Evolutionary conservation across 2,797 vertebrate genomes (phyloP).

Genomic region (Rhinatrema bivittatum): DNA sequence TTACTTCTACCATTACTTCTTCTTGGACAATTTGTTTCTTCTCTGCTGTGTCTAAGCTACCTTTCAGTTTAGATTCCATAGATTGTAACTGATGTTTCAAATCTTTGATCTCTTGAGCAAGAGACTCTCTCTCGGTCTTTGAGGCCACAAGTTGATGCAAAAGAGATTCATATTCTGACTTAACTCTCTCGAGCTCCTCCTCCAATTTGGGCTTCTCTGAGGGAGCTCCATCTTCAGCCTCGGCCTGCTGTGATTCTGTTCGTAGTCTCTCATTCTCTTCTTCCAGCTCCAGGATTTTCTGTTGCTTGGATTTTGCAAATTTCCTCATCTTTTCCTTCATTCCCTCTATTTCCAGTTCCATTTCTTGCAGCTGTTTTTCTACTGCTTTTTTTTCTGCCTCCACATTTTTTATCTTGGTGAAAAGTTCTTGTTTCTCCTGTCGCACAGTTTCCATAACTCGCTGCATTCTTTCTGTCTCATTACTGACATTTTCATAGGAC

Average conservation of each 20-base stretch:
- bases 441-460: constrained; percentile 74
- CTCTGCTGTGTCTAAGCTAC: constrained; percentile 13
- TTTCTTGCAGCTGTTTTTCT: constrained; percentile 67
- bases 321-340: constrained; percentile 97
- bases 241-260: constrained; percentile 32
- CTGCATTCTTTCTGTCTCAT: constrained; percentile 82
- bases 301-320: constrained; percentile 92
- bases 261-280: constrained; percentile 87
- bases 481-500: constrained; percentile 91
- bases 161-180: constrained; percentile 49
- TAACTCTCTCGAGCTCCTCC: constrained; percentile 53
- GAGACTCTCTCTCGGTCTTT: constrained; percentile 55
- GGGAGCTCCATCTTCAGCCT: constrained; percentile 13
- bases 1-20: constrained; percentile 15
- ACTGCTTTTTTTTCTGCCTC: constrained; percentile 69
- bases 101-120: constrained; percentile 55
- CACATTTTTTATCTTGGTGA: constrained; percentile 52
- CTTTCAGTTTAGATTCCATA: constrained; percentile 24
- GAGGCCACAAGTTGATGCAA: constrained; percentile 55
- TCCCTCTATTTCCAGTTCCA: constrained; percentile 71
- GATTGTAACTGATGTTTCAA: constrained; percentile 51
- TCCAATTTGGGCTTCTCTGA: constrained; percentile 13
- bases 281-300: constrained; percentile 89
- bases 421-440: constrained; percentile 83
- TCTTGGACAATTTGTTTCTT: not conserved